Evolutionary conservation across 2,888 invertebrate genomes (phyloP).

Genomic region (Cephalotes varians): DNA sequence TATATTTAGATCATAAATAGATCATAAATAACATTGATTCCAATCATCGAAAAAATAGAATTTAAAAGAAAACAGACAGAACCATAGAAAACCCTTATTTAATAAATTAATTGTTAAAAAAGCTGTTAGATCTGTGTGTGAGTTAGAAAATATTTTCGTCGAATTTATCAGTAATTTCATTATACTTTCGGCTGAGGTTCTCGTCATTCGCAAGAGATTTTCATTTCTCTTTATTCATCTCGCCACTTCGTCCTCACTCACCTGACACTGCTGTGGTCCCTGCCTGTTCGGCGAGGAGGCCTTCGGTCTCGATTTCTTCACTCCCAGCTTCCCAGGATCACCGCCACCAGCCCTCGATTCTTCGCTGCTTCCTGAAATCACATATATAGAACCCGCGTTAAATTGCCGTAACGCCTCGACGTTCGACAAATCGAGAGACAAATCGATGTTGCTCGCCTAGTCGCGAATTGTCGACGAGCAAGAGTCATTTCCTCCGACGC

Average conservation of each 20-base stretch:
- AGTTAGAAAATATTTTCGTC: background rate
- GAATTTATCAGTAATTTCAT: slow-evolving; percentile 3
- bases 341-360: slow-evolving; percentile 86
- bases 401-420: slow-evolving; percentile 44
- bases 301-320: slow-evolving; percentile 92
- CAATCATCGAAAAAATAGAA: background rate
- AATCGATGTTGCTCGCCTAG: slow-evolving; percentile 54
- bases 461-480: slow-evolving; percentile 15
- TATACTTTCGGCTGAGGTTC: background rate
- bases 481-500: slow-evolving; percentile 15
- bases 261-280: slow-evolving; percentile 97
- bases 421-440: slow-evolving; percentile 48
- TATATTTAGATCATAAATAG: background rate
- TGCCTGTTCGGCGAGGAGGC: slow-evolving; percentile 96
- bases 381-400: slow-evolving; percentile 53
- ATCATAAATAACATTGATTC: slow-evolving; percentile 6
- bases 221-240: background rate
- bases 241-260: slow-evolving; percentile 80
- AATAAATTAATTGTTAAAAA: background rate
- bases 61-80: background rate
- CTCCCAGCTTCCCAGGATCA: slow-evolving; percentile 87
- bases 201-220: background rate
- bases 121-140: background rate
- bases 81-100: background rate
- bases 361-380: slow-evolving; percentile 86